Evolutionary conservation across 2,113 vertebrate genomes (phyloP), one percentile per base, ranked within the genome.

Genomic region (Psittacula cyanocephala): DNA sequence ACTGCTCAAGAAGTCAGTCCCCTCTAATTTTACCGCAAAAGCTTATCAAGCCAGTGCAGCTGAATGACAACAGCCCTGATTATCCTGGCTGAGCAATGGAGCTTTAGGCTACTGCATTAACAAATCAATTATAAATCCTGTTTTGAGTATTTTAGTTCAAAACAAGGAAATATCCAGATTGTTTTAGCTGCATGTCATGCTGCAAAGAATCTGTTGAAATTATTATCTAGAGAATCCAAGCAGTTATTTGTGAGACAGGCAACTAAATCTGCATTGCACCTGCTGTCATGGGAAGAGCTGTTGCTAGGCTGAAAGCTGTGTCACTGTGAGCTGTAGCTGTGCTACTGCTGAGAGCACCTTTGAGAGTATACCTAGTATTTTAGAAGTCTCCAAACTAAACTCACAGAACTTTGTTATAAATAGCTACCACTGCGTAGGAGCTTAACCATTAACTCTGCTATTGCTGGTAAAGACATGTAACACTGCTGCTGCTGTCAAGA

Each of bases 111-210:
- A 60, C 80, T 31, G 11, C 27, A 4, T 81, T 79, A 94, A 76
- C 46, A 95, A 91, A 94, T 79, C 43, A 60, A 75, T 93, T 94
- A 75, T 52, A 71, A 93, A 86, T 76, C 86, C 77, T 4, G 1
- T 52, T 95, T 88, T 50, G 27, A 88, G 29, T 50, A 88, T 27
- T 91, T 91, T 52, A 78, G 85, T 60, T 86, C 86, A 93, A 86
- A 95, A 83, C 57, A 88, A 88, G 47, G 46, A 72, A 91, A 81
- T 80, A 88, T 47, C 33, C 80, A 81, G 81, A 70, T 44, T 85
- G 89, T 74, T 89, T 75, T 76, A 92, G 46, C 4, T 7, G 71
- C 39, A 43, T 3, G 28, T 63, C 88, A 77, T 68, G 55, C 82
- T 88, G 76, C 71, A 74, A 90, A 68, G 47, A 90, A 93, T 60